A percentile compares a stretch with the other conserved stretches of the same genome.
Evolutionary conservation across 2,797 vertebrate genomes (phyloP).

Genomic region (Euthynnus affinis): DNA sequence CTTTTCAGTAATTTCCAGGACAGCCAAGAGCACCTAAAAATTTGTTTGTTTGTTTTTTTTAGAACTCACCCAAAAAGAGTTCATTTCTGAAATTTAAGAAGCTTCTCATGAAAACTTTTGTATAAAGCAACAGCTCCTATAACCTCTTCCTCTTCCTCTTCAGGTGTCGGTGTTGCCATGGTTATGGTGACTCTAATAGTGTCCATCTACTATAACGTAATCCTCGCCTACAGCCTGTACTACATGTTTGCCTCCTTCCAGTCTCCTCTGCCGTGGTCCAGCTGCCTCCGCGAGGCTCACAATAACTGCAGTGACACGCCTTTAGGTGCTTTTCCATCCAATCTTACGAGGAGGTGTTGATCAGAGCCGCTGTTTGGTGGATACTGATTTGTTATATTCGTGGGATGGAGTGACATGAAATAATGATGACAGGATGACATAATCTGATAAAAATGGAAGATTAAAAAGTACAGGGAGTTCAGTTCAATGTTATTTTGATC

Average conservation of each 20-base stretch:
- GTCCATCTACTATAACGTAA: slow-evolving; percentile 94
- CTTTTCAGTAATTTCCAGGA: neutral
- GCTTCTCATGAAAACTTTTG: neutral
- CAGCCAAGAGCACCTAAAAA: no score
- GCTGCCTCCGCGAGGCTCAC: slow-evolving; percentile 85
- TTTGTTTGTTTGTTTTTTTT: no score
- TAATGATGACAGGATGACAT: neutral
- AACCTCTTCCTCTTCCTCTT: slow-evolving; percentile 4
- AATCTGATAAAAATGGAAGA: neutral
- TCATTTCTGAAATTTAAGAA: neutral
- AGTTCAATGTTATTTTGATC: neutral
- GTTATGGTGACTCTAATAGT: slow-evolving; percentile 87
- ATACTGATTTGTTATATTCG: neutral
- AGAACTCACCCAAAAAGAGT: neutral
- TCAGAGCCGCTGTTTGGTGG: neutral
- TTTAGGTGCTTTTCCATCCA: slow-evolving; percentile 78
- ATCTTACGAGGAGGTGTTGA: neutral
- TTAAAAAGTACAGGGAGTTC: neutral
- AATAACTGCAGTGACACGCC: slow-evolving; percentile 84
- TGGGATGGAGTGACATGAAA: neutral
- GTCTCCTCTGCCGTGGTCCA: slow-evolving; percentile 91
- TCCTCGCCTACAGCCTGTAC: slow-evolving; percentile 94
- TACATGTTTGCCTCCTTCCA: slow-evolving; percentile 97
- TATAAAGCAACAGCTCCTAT: neutral
- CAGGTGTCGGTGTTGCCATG: slow-evolving; percentile 94